phyloP scores from a whole-genome alignment of 2,113 vertebrate genomes.

The Cyrtonyx montezumae region DNA sequence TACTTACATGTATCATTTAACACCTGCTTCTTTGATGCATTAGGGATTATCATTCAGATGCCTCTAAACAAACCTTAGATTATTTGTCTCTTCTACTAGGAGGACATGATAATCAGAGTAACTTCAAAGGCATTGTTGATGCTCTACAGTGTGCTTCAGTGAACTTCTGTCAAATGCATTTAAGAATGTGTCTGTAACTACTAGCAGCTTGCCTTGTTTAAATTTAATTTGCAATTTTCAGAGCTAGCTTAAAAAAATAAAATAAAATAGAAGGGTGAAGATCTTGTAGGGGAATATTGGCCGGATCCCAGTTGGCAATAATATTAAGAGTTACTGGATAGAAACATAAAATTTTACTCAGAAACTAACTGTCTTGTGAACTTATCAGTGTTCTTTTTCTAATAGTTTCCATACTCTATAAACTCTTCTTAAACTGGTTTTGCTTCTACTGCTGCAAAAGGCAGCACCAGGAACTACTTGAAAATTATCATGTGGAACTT shows the following conservation, averaged over 20 bases:
- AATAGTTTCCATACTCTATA: neutral
- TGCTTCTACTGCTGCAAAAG: neutral
- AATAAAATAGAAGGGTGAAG: neutral
- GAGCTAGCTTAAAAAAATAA: neutral
- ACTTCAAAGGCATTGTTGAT: neutral
- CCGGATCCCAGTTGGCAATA: neutral
- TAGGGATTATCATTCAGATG: neutral
- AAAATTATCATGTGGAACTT: neutral
- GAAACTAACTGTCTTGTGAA: neutral
- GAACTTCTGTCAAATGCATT: neutral
- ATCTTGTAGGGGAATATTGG: neutral
- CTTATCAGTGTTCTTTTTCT: neutral
- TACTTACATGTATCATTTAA: neutral
- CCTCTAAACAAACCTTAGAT: neutral
- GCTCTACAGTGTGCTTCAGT: neutral
- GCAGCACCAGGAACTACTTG: neutral
- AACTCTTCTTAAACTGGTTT: neutral
- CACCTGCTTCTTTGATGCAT: neutral
- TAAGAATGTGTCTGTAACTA: neutral
- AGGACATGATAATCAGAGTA: neutral
- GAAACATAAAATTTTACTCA: neutral
- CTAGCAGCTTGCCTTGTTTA: neutral
- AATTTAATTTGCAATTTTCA: neutral
- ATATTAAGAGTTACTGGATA: neutral
- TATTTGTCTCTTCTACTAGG: neutral